Evolutionary conservation across 2,888 invertebrate genomes (phyloP).

Genomic region (Tenthredo amoena): DNA sequence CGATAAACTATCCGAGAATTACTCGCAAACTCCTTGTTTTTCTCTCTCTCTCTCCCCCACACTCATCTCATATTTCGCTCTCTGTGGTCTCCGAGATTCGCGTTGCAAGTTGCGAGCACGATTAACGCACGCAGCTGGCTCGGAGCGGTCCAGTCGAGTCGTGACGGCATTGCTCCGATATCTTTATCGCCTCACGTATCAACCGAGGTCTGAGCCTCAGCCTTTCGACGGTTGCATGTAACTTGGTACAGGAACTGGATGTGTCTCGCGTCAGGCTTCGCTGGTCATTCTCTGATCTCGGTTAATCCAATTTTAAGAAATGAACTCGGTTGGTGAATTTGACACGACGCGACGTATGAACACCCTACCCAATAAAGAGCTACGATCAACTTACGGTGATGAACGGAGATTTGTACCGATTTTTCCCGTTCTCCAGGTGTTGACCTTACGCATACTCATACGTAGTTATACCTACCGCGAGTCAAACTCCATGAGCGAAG

Average conservation of each 20-base stretch:
- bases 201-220: not conserved
- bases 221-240: not conserved
- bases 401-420: not conserved
- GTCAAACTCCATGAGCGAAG: not conserved
- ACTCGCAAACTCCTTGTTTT: not conserved
- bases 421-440: conserved; percentile 20
- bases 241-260: not conserved
- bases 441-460: conserved; percentile 14
- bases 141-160: not conserved
- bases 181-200: conserved; percentile 35
- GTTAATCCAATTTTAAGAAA: not conserved
- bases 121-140: conserved; percentile 22
- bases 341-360: not conserved
- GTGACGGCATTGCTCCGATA: conserved; percentile 38
- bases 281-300: not conserved
- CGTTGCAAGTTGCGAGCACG: not conserved
- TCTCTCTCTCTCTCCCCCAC: not conserved
- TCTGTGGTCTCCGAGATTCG: not conserved
- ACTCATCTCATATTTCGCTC: not conserved
- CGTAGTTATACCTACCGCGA: conserved; percentile 2
- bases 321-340: not conserved
- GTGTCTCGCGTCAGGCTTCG: not conserved
- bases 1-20: not conserved
- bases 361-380: not conserved
- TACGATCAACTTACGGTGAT: not conserved